phyloP scores from a whole-genome alignment of 2,113 vertebrate species.

The Pseudopodoces humilis region DNA sequence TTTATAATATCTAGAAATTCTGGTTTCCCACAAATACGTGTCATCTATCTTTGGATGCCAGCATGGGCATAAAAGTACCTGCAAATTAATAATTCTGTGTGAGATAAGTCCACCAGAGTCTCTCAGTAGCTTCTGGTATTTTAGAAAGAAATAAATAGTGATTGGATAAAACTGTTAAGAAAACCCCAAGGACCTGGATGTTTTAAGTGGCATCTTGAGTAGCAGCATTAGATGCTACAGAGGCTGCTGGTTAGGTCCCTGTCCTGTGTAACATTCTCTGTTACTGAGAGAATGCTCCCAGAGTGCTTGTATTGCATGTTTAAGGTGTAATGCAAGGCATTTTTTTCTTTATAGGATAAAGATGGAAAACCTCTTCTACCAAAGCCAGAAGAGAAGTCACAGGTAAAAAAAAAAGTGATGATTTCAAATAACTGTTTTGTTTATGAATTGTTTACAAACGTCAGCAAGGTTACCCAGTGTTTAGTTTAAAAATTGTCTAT shows the following conservation, averaged over 20 bases:
- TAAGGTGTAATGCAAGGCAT: neutral
- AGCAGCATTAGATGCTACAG: neutral
- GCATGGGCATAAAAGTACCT: neutral
- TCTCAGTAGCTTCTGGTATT: neutral
- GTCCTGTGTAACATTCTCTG: neutral
- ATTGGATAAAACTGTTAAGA: neutral
- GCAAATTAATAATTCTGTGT: neutral
- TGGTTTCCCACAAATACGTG: neutral
- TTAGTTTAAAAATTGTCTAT: neutral
- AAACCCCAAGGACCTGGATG: neutral
- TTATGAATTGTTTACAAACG: neutral
- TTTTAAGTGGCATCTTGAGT: neutral
- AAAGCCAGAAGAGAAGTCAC: constrained; percentile 48
- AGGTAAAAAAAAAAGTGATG: constrained; percentile 43
- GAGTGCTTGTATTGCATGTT: neutral
- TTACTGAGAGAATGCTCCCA: neutral
- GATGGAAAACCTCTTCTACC: constrained; percentile 70
- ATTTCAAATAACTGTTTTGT: neutral
- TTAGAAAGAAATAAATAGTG: neutral
- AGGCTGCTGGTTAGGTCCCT: neutral
- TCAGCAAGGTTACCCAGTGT: neutral
- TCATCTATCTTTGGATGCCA: neutral
- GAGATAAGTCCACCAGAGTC: neutral
- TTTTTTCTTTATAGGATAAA: constrained; percentile 63
- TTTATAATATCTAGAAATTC: neutral